Evolutionary conservation across 92 coral and sea anemone species (phyloP).

Genomic region (Pocillopora grandis): DNA sequence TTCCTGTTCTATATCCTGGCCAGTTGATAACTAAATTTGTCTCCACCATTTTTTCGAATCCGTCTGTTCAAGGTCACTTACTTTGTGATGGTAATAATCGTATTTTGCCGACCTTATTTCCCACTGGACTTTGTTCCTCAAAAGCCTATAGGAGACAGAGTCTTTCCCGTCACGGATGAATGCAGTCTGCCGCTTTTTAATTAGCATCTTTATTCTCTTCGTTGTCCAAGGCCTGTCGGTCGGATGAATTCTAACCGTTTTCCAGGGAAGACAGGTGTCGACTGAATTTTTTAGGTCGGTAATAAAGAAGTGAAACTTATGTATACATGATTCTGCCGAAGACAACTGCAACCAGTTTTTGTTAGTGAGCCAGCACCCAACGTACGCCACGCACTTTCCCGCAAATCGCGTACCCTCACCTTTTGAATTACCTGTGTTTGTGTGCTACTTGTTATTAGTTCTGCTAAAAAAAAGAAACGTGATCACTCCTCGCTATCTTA

Average conservation of each 20-base stretch:
- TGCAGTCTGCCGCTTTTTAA: conserved; percentile 39
- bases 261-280: conserved; percentile 33
- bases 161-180: conserved; percentile 36
- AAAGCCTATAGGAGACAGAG: conserved; percentile 18
- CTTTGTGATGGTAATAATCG: background rate
- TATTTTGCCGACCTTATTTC: conserved; percentile 29
- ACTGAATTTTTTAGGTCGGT: conserved; percentile 21
- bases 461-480: conserved; percentile 45
- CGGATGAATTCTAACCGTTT: conserved; percentile 20
- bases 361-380: conserved; percentile 37
- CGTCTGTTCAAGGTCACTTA: background rate
- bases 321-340: background rate
- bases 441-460: conserved; percentile 23
- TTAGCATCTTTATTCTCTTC: conserved; percentile 34
- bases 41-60: conserved; percentile 6
- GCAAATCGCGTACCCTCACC: conserved; percentile 35
- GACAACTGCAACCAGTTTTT: conserved; percentile 32
- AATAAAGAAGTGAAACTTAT: conserved; percentile 14
- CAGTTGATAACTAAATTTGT: background rate
- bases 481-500: conserved; percentile 50
- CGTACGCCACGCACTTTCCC: conserved; percentile 49
- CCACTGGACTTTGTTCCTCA: conserved; percentile 33
- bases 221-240: conserved; percentile 51
- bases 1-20: conserved; percentile 2
- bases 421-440: conserved; percentile 21